phyloP scores from a whole-genome alignment of 1,140 invertebrate genomes.

The Trinorchestia longiramus region DNA sequence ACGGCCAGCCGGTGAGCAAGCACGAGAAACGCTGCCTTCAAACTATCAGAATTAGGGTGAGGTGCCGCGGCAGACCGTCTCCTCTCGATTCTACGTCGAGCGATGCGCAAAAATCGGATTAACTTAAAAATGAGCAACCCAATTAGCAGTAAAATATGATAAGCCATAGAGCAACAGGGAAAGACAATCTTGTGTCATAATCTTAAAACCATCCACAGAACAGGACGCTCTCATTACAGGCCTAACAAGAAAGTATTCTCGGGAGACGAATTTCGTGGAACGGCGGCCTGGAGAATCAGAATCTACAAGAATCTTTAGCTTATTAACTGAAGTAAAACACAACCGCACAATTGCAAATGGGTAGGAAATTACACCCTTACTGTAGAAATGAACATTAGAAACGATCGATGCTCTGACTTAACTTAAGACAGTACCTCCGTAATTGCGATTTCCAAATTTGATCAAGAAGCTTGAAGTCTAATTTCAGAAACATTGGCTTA shows the following conservation, averaged over 20 bases:
- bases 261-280: background rate
- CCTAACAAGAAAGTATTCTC: background rate
- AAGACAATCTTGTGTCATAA: background rate
- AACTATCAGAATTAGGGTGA: background rate
- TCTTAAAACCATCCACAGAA: slow-evolving; percentile 1
- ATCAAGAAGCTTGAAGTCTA: too few relatives aligned
- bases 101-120: background rate
- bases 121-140: background rate
- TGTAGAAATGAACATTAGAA: background rate
- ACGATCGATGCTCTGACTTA: too few relatives aligned
- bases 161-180: background rate
- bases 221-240: slow-evolving; percentile 3
- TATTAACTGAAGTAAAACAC: background rate
- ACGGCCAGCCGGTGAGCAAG: background rate
- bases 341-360: background rate
- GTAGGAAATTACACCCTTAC: background rate
- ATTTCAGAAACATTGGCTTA: too few relatives aligned
- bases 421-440: too few relatives aligned
- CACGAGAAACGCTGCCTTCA: background rate
- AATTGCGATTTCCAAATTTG: too few relatives aligned
- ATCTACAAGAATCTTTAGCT: background rate
- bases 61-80: background rate
- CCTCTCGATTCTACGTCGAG: background rate
- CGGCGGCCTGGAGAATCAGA: background rate
- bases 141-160: slow-evolving; percentile 50